Base-by-base conservation (phyloP, 37 sponge, comb jelly and placozoan genomes). In the Bolinopsis microptera region DNA sequence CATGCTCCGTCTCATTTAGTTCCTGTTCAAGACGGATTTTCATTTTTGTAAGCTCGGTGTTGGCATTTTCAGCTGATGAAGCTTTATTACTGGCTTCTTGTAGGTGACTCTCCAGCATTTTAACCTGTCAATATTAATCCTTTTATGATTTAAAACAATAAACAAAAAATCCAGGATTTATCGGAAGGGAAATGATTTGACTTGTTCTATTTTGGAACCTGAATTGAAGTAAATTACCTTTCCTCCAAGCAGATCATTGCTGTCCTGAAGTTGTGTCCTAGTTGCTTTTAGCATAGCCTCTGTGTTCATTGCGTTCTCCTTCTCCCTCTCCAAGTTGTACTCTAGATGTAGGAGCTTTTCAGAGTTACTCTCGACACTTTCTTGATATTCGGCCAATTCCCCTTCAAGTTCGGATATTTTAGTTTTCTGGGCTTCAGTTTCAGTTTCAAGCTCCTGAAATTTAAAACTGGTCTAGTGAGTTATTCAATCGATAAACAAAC, bases 291-390 rank as follows among this genome's bases (percentile, higher is more conserved):
- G 30, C 41, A 41, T 2, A 86, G 31, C n/a, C 30, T 86, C 90
- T 0, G 90, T 86, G 61, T 86, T 86, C 90, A 86, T 41, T 1
- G 90, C 90, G 22, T 86, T 86, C 21, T 86, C 90, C 26, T 38
- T 38, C 61, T 86, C 90, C 90, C 90, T 38, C 27, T 86, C 90
- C 90, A 86, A 86, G 48, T 86, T 48, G 36, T 41, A 86, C 30
- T 86, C 90, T 9, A 86, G 25, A 9, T 25, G 30, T 18, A 32
- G 80, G 5, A 77, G 80, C 33, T 77, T 77, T 32, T 77, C 80
- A 27, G 80, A 77, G 36, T 27, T 77, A 34, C 33, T 77, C 37
- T 77, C 36, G 21, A 32, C 80, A 16, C 37, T 28, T 35, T 77
- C 33, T 35, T 32, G 80, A 18, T 77, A 77, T 32, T 77, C 80